These are phyloP conservation scores for Fistularia commersonii DNA, from an alignment of 2,797 vertebrate genomes.

Conservation along the genomic window DNA sequence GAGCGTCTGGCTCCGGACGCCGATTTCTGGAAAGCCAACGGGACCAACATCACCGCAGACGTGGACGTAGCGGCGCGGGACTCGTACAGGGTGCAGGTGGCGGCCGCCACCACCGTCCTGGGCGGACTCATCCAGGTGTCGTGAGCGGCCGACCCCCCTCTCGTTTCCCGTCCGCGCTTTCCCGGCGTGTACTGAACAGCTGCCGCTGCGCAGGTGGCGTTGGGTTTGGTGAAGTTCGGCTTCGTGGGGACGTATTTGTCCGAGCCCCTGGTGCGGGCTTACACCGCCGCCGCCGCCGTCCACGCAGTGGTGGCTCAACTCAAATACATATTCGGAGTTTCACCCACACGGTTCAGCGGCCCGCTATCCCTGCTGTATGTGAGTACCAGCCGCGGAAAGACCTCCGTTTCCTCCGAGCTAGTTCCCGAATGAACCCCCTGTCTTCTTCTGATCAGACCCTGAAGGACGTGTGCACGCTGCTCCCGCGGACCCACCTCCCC, in stretches of 20 bases:
- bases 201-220: conserved; percentile 74
- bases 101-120: conserved; percentile 85
- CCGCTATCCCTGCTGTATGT: conserved; percentile 77
- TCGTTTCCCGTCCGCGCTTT: too few relatives aligned
- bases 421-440: too few relatives aligned
- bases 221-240: conserved; percentile 90
- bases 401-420: too few relatives aligned
- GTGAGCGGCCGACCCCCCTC: neutral
- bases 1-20: conserved; percentile 81
- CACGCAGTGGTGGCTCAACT: conserved; percentile 91
- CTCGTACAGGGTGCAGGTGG: conserved; percentile 79
- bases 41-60: conserved; percentile 70
- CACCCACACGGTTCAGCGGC: conserved; percentile 71
- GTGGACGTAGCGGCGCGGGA: conserved; percentile 72
- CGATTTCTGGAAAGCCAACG: conserved; percentile 69
- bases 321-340: conserved; percentile 86
- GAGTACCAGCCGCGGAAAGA: conserved; percentile 44
- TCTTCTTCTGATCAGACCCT: conserved; percentile 73
- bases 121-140: conserved; percentile 90
- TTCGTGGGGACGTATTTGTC: conserved; percentile 96
- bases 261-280: conserved; percentile 89
- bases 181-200: neutral
- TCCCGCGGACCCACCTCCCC: conserved; percentile 81
- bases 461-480: conserved; percentile 78
- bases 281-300: conserved; percentile 87